These are phyloP conservation scores for Terebella lapidaria DNA, from an alignment of 2,888 invertebrate species.

Conservation along the genomic window DNA sequence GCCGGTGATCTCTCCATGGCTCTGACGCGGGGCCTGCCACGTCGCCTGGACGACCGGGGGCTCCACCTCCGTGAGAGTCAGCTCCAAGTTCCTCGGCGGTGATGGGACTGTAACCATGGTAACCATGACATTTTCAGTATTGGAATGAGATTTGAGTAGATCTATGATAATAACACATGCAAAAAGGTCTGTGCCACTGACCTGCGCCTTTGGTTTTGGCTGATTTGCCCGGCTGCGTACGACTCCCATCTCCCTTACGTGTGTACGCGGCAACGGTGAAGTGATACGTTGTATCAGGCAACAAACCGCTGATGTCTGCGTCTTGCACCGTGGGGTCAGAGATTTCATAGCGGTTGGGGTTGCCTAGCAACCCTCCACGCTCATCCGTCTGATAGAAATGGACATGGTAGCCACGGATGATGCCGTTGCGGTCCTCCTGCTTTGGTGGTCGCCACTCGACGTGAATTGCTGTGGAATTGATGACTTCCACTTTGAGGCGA, in stretches of 20 bases:
- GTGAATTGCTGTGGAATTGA: slow-evolving; percentile 93
- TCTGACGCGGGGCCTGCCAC: slow-evolving; percentile 85
- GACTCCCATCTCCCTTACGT: slow-evolving; percentile 91
- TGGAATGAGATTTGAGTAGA: not conserved
- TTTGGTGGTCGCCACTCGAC: slow-evolving; percentile 92
- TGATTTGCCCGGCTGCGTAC: slow-evolving; percentile 72
- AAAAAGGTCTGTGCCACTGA: slow-evolving; percentile 10
- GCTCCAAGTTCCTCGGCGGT: slow-evolving; percentile 52
- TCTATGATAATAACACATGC: not conserved
- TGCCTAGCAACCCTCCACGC: slow-evolving; percentile 25
- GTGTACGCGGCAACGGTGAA: slow-evolving; percentile 89
- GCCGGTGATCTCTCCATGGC: slow-evolving; percentile 81
- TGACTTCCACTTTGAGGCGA: slow-evolving; percentile 78
- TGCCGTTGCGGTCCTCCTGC: slow-evolving; percentile 86
- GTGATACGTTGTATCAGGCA: slow-evolving; percentile 89
- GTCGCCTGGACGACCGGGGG: slow-evolving; percentile 86
- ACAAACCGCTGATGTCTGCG: slow-evolving; percentile 79
- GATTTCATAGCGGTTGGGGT: slow-evolving; percentile 67
- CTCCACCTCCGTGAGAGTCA: slow-evolving; percentile 76
- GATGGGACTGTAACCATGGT: slow-evolving; percentile 48
- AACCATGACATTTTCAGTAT: not conserved
- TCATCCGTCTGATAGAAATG: slow-evolving; percentile 56
- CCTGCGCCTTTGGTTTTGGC: slow-evolving; percentile 66
- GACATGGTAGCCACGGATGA: slow-evolving; percentile 94
- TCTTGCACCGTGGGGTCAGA: slow-evolving; percentile 71